Evolutionary conservation across 2,888 invertebrate genomes (phyloP), one percentile per base, ranked within the genome.

Genomic region (Leptinotarsa peninsularis): DNA sequence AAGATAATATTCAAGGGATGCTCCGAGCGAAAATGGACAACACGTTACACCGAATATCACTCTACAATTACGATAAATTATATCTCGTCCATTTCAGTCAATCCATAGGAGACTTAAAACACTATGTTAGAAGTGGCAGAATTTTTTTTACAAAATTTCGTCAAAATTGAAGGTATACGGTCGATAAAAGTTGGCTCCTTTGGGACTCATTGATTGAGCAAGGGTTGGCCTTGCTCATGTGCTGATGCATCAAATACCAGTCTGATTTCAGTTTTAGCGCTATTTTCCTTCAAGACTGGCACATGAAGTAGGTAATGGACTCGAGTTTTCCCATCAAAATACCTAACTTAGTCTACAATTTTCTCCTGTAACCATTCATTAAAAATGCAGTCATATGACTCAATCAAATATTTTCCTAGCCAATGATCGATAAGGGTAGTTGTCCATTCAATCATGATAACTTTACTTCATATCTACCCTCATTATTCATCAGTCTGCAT

Each of bases 231-330:
- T 33, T 79, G 80, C 54, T 75, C 78, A 49, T 67, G 63, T 2
- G 83, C 81, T 2, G 84, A 85, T 0, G 83, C 84, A 71, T 84
- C 83, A 54, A 84, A 84, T 4, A 84, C 83, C 0, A 83, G 83
- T 23, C 83, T 67, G 15, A 83, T 76, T 49, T 67, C 60, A 5
- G 82, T 82, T 1, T 82, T 82, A 1, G 21, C 2, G n/a, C 60
- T 21, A 23, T 58, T n/a, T 15, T 52, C 23, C 23, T 23, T 14
- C 49, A 67, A 10, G 3, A 56, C 67, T 33, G 23, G 33, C 75
- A 67, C 23, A 60, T 27, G 52, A 50, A 5, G 50, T 50, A 5
- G 15, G 50, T 5, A 50, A 50, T 50, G 50, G 10, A 50, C 50
- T 14, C 50, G 50, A 50, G 10, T 50, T 50, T 50, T 3, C 2